These are phyloP conservation scores for Gastrophysa polygoni DNA, from an alignment of 2,888 invertebrate genomes.

Conservation along the genomic window DNA sequence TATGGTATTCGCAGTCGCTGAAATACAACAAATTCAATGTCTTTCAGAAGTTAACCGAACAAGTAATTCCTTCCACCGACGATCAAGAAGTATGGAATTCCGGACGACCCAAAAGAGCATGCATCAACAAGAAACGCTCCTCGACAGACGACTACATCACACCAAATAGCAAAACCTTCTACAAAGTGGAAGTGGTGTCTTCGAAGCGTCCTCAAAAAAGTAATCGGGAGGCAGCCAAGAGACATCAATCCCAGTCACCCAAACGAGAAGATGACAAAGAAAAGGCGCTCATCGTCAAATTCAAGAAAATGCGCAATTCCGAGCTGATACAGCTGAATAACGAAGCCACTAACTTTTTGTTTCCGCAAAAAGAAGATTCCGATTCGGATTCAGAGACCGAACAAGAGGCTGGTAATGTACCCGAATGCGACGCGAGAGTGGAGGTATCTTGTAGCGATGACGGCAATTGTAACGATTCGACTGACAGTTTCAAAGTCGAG, in stretches of 20 bases:
- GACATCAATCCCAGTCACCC: slow-evolving; percentile 31
- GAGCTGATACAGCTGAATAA: slow-evolving; percentile 79
- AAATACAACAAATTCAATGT: slow-evolving; percentile 11
- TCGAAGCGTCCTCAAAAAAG: slow-evolving; percentile 68
- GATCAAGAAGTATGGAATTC: slow-evolving; percentile 54
- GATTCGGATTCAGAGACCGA: slow-evolving; percentile 57
- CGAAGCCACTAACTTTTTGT: slow-evolving; percentile 88
- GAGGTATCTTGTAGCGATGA: slow-evolving; percentile 33
- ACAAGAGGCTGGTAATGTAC: slow-evolving; percentile 59
- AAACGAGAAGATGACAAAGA: slow-evolving; percentile 44
- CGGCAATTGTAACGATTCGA: slow-evolving; percentile 20
- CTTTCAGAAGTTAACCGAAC: slow-evolving; percentile 44
- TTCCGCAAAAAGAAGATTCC: slow-evolving; percentile 70
- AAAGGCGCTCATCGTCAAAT: slow-evolving; percentile 65
- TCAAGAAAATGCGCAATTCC: slow-evolving; percentile 74
- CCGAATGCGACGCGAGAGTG: slow-evolving; percentile 58
- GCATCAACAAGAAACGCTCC: slow-evolving; percentile 47
- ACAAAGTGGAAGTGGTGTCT: slow-evolving; percentile 74
- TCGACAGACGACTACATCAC: slow-evolving; percentile 63
- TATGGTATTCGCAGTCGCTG: no score
- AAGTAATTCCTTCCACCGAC: slow-evolving; percentile 24
- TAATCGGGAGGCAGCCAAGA: neutral
- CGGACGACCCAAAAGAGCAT: slow-evolving; percentile 52
- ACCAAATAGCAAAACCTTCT: slow-evolving; percentile 63
- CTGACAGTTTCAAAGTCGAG: slow-evolving; percentile 40